phyloP scores from a whole-genome alignment of 1,140 invertebrate species.

The Drosophila kepulauana region DNA sequence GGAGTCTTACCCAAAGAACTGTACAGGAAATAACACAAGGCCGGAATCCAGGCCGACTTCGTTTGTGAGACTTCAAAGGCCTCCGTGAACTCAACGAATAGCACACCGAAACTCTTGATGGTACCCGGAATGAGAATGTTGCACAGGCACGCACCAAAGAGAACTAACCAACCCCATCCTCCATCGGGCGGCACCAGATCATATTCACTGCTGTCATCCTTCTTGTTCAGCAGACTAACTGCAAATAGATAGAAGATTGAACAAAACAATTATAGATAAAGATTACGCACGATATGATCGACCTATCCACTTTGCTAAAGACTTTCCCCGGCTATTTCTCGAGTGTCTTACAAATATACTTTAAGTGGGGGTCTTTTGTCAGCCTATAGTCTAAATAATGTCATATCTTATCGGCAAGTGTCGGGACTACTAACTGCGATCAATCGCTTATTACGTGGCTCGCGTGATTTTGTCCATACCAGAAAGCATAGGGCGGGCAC shows the following conservation, averaged over 20 bases:
- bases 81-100: slow-evolving; percentile 92
- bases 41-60: slow-evolving; percentile 93
- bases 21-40: slow-evolving; percentile 94
- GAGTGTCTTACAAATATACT: slow-evolving; percentile 20
- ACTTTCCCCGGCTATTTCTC: not conserved
- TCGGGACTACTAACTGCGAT: slow-evolving; percentile 20
- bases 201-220: slow-evolving; percentile 80
- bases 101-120: slow-evolving; percentile 94
- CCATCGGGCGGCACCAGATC: slow-evolving; percentile 89
- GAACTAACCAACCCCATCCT: slow-evolving; percentile 93
- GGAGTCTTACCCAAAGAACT: slow-evolving; percentile 90
- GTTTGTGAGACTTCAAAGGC: slow-evolving; percentile 90
- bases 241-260: slow-evolving; percentile 11
- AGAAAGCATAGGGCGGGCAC: not conserved
- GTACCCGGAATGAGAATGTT: slow-evolving; percentile 93
- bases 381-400: slow-evolving; percentile 11
- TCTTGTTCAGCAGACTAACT: slow-evolving; percentile 72
- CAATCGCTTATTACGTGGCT: slow-evolving; percentile 33
- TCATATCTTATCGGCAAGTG: slow-evolving; percentile 33
- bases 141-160: slow-evolving; percentile 91
- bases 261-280: not conserved
- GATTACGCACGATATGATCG: not conserved
- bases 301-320: not conserved
- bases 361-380: slow-evolving; percentile 18
- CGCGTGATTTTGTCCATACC: slow-evolving; percentile 21